Evolutionary conservation across 1,140 invertebrate species (phyloP), one percentile per base, ranked within the genome.

Genomic region (Atta colombica): DNA sequence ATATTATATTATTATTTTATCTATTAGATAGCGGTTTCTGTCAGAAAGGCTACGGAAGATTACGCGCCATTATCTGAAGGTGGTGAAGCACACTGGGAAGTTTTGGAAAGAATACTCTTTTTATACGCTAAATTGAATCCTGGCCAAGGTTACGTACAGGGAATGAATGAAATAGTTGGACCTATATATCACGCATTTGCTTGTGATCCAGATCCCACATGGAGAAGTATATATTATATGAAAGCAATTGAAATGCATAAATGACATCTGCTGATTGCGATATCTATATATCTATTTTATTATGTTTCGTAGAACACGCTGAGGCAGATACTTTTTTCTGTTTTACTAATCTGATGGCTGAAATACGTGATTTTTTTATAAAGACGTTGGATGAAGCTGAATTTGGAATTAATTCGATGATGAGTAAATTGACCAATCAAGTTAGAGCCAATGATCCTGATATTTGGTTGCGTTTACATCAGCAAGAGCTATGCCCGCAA

Each of bases 131-230:
- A 99, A 95, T 96, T 99, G 3, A 99, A 99, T 96, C 99, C 99
- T 5, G 99, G 99, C 0, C 98, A 99, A 94, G 97, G 98, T 4
- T 99, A 99, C 95, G 99, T 99, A 0, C 99, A 99, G 95, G 99
- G 99, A 85, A 99, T 99, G 99, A 99, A 99, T 96, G 99, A 99
- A 96, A 99, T 99, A 89, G 97, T 99, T 84, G 99, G 99, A 0
- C 99, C 99, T 25, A 99, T 99, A 91, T 99, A 99, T 96, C 99
- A 99, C 94, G 97, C 98, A 8, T 99, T 99, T 96, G 99, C 99
- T 18, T 98, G 97, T 61, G 98, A 99, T 96, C 96, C 98, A 5
- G 97, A 98, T 95, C 91, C 96, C n/a, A 96, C 97, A 77, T 98
- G 97, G 96, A 96, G 97, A 96, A 96, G 98, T 98, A 93, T 94